Evolutionary conservation across 2,888 invertebrate genomes (phyloP), one percentile per base, ranked within the genome.

Genomic region (Luperina nickerlii): DNA sequence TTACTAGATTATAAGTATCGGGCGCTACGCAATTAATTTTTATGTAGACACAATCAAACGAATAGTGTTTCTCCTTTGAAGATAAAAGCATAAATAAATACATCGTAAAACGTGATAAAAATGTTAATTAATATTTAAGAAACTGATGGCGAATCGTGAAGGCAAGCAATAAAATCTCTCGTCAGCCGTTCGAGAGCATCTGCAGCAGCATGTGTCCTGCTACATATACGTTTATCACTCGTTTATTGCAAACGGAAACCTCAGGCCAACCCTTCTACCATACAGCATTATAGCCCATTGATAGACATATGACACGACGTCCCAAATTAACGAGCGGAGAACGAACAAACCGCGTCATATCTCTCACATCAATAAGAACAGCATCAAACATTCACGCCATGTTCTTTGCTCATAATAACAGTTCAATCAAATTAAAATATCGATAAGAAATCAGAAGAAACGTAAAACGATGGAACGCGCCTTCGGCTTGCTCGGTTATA

Each of bases 231-330:
- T 92, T 90, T 94, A 92, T 94, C 93, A 91, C 88, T 84, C 91
- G 93, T 94, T 96, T 95, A 96, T 95, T 96, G 94, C 95, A 89
- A 96, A 94, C 96, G 96, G 96, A 96, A 95, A 94, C 94, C 93
- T 93, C 90, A 86, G 87, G 87, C 90, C 91, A 90, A 92, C 92
- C 92, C 90, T 91, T 90, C 91, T 88, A 87, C 90, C 90, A 88
- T 89, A 83, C 91, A 87, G 90, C 88, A 91, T 94, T 93, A 93
- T 91, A 90, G 86, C 90, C 92, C 87, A 93, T 90, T 95, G 95
- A 96, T 94, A 94, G 95, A 96, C 93, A 93, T 94, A 95, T 91
- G 94, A 93, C 90, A 89, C 92, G 91, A 90, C 93, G 90, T 92
- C 90, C 92, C 79, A 94, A 93, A 92, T 93, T 93, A 94, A 95